Conservation (phyloP, 1,140 invertebrate species). For the Pinna nobilis region DNA sequence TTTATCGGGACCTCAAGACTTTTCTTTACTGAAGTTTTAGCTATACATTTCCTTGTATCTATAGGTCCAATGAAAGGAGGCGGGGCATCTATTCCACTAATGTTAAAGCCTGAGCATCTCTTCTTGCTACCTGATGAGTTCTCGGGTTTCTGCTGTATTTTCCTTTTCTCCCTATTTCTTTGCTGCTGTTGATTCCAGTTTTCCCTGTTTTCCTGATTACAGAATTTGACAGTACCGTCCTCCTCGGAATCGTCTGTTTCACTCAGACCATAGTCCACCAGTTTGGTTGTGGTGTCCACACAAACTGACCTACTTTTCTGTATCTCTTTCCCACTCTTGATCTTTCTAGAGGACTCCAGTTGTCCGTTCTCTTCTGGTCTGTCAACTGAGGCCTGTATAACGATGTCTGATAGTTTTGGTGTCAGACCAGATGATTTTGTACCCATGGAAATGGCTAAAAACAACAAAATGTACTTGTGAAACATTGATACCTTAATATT, state of each 20-base stretch:
- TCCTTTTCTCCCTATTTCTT: background rate
- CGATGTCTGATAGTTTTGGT: too few relatives aligned
- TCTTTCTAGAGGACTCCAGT: too few relatives aligned
- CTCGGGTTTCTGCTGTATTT: background rate
- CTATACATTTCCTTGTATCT: background rate
- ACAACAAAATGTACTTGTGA: too few relatives aligned
- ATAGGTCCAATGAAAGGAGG: slow-evolving; percentile 1
- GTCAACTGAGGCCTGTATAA: too few relatives aligned
- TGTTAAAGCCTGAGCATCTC: background rate
- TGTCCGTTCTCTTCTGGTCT: too few relatives aligned
- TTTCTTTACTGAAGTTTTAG: too few relatives aligned
- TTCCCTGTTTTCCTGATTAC: background rate
- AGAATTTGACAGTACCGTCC: background rate
- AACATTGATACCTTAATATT: too few relatives aligned
- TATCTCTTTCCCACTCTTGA: too few relatives aligned
- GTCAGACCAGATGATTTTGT: too few relatives aligned
- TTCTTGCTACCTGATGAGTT: background rate
- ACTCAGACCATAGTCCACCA: slow-evolving; percentile 4
- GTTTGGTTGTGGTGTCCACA: too few relatives aligned
- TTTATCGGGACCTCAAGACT: background rate
- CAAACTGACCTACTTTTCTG: too few relatives aligned
- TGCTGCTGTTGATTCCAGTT: background rate
- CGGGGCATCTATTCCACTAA: background rate
- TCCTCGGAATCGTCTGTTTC: background rate
- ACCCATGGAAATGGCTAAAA: too few relatives aligned